Base-by-base conservation (phyloP, 2,797 vertebrate species). In the Sebastes oblongus region DNA sequence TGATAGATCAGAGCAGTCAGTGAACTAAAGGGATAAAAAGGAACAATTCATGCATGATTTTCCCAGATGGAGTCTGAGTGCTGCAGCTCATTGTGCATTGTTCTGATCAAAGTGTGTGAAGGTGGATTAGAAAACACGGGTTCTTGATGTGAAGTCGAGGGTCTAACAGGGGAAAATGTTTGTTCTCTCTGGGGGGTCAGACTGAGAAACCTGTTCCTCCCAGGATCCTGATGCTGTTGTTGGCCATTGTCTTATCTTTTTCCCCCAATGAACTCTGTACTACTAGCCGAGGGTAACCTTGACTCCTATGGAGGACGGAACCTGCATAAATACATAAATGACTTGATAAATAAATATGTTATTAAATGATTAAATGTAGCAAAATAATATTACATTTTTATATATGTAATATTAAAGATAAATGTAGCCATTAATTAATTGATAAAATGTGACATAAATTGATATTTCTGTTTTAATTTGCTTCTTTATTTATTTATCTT, bases 91-190 rank as follows among this genome's bases (percentile, higher is more conserved):
- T 90, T 93, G 87, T 92, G 71, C 71, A 85, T 89, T 90, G 90
- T 89, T 89, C 83, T 66, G 89, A 92, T 93, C 89, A 88, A 88
- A 89, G 86, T 27, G 66, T 83, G 88, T 72, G 82, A 56, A 82
- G 75, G 59, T 65, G 88, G 74, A 92, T 92, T 81, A 90, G 52
- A 73, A 72, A 87, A 50, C 29, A 29, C 22, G 64, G 65, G 60
- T 71, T 86, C 75, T 78, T 59, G 81, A 81, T 60, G 69, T 62
- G 81, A 64, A 66, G 34, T 74, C 11, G 2, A 20, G 34, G 42
- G 70, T 8, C 34, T 14, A 30, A 24, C 39, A 4, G 75, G 29
- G 25, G 59, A 3, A n/a, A 39, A 16, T 10, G 62, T 85, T 85
- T 90, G 80, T 85, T 88, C 70, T 78, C 55, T 18, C 24, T 30